These are phyloP conservation scores for Brachystomella parvula DNA, from an alignment of 1,140 invertebrate genomes.

Conservation along the genomic window DNA sequence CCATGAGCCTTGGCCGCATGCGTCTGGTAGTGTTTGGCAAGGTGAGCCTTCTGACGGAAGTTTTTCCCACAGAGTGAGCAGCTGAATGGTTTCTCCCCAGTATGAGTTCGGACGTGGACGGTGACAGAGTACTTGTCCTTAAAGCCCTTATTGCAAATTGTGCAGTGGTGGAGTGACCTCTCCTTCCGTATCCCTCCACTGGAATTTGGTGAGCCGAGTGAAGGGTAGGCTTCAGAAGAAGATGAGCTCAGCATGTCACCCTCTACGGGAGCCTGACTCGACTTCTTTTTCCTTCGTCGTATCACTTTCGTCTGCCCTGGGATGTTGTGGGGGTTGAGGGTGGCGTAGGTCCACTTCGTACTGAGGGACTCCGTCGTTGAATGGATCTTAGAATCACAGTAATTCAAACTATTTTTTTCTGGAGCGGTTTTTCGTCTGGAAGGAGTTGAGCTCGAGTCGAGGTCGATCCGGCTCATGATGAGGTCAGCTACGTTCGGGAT, in stretches of 20 bases:
- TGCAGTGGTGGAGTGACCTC: conserved; percentile 77
- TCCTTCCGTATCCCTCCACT: conserved; percentile 55
- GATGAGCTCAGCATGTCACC: background rate
- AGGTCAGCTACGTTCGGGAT: conserved; percentile 37
- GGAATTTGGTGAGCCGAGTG: background rate
- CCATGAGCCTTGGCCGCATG: conserved; percentile 62
- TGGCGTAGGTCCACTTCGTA: conserved; percentile 35
- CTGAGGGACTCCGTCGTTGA: conserved; percentile 29
- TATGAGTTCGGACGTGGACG: conserved; percentile 83
- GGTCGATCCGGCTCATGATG: conserved; percentile 35
- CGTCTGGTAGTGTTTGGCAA: conserved; percentile 95
- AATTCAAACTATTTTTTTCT: conserved; percentile 20
- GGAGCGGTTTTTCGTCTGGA: conserved; percentile 8
- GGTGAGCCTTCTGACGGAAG: conserved; percentile 90
- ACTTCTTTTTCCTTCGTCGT: background rate
- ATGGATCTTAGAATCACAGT: conserved; percentile 32
- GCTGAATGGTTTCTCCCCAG: conserved; percentile 81
- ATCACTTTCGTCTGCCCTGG: conserved; percentile 7
- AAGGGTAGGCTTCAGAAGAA: background rate
- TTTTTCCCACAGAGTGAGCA: conserved; percentile 81
- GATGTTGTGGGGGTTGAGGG: conserved; percentile 17
- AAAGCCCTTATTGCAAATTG: conserved; percentile 84
- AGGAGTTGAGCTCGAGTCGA: conserved; percentile 4
- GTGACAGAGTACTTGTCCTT: conserved; percentile 90
- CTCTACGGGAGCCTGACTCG: background rate